phyloP scores from a whole-genome alignment of 1,140 invertebrate species.

The Penaeus chinensis region DNA sequence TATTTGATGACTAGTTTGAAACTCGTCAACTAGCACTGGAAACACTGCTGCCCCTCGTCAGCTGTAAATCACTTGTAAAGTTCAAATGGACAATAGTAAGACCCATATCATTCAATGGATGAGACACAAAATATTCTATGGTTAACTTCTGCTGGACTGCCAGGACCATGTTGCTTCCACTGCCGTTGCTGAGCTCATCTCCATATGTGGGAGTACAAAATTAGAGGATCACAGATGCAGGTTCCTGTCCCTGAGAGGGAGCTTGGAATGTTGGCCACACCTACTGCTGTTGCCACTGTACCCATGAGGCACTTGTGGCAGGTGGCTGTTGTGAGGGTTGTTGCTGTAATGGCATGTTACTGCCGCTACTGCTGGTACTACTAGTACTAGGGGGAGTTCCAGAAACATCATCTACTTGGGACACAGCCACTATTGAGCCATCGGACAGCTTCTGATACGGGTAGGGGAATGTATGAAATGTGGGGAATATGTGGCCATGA shows the following conservation, averaged over 20 bases:
- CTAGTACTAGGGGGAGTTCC: constrained; percentile 35
- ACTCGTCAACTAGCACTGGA: constrained; percentile 54
- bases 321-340: constrained; percentile 2
- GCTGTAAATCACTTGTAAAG: too few relatives aligned
- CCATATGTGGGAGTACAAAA: constrained; percentile 45
- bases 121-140: not conserved
- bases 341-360: constrained; percentile 27
- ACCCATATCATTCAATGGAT: too few relatives aligned
- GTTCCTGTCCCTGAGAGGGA: constrained; percentile 48
- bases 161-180: constrained; percentile 34
- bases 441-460: constrained; percentile 53
- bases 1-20: constrained; percentile 56
- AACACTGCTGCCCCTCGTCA: constrained; percentile 40
- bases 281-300: constrained; percentile 58
- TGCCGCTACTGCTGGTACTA: constrained; percentile 38
- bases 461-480: constrained; percentile 54
- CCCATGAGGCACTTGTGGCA: constrained; percentile 52
- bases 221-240: constrained; percentile 57
- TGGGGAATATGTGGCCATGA: constrained; percentile 38
- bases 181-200: constrained; percentile 51
- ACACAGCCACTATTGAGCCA: constrained; percentile 33
- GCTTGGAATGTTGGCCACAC: constrained; percentile 59
- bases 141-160: constrained; percentile 3
- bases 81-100: too few relatives aligned
- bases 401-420: constrained; percentile 36